phyloP scores from a whole-genome alignment of 2,797 vertebrate genomes.

The Tarsius wallacei region DNA sequence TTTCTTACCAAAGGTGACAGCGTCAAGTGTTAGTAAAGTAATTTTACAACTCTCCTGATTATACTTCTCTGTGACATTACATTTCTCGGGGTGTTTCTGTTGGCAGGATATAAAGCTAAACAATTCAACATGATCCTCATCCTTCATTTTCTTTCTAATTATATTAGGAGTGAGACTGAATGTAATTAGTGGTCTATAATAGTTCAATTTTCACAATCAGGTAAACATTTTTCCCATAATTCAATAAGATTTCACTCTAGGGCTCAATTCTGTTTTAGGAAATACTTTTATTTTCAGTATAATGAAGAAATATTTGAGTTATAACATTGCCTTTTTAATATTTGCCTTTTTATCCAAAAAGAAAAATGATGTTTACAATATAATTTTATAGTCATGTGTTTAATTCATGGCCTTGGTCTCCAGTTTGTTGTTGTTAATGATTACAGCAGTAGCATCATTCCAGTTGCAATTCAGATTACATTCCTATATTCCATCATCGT shows the following conservation, averaged over 20 bases:
- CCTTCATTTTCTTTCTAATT: slow-evolving; percentile 59
- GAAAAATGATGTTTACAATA: slow-evolving; percentile 50
- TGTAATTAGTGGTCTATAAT: slow-evolving; percentile 26
- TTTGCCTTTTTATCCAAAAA: slow-evolving; percentile 44
- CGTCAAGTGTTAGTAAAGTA: slow-evolving; percentile 46
- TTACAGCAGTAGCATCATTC: slow-evolving; percentile 1
- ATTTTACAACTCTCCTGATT: slow-evolving; percentile 7
- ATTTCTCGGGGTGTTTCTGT: slow-evolving; percentile 55
- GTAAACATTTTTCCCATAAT: slow-evolving; percentile 51
- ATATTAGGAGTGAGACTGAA: not conserved
- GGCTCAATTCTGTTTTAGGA: slow-evolving; percentile 45
- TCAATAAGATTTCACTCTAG: slow-evolving; percentile 37
- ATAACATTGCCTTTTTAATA: slow-evolving; percentile 39
- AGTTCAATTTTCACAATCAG: slow-evolving; percentile 50
- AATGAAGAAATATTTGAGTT: slow-evolving; percentile 40
- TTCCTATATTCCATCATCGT: not conserved
- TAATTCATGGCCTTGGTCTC: not conserved
- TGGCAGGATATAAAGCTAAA: slow-evolving; percentile 49
- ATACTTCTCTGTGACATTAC: slow-evolving; percentile 29
- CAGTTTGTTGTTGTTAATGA: not conserved
- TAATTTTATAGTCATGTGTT: slow-evolving; percentile 9
- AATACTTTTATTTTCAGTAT: slow-evolving; percentile 60
- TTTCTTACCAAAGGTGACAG: slow-evolving; percentile 39
- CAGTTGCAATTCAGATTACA: slow-evolving; percentile 46
- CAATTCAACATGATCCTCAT: not conserved